phyloP scores from a whole-genome alignment of 2,113 vertebrate species.

The Eolophus roseicapilla region DNA sequence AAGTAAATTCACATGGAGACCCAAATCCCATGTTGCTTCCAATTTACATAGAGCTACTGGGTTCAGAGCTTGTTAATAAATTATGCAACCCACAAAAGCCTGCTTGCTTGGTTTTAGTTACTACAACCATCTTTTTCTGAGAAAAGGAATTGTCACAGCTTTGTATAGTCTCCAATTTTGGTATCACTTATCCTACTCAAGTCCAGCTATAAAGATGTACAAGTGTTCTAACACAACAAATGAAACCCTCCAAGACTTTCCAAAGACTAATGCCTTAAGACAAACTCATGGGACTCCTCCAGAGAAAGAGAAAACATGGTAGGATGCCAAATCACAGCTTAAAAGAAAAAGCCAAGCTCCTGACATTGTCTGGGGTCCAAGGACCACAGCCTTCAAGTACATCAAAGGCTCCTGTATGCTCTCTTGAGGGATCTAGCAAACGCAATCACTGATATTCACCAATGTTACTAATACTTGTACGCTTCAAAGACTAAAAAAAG shows the following conservation, averaged over 20 bases:
- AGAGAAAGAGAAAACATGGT: not conserved
- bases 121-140: not conserved
- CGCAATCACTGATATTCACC: conserved; percentile 20
- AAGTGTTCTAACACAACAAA: not conserved
- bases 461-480: not conserved
- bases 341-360: conserved; percentile 22
- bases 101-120: not conserved
- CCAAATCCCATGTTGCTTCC: not conserved
- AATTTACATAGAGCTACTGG: conserved; percentile 21
- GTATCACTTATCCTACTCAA: not conserved
- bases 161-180: not conserved
- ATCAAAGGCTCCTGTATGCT: conserved; percentile 45
- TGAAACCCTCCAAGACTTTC: not conserved
- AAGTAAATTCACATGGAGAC: not conserved
- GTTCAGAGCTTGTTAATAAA: conserved; percentile 49
- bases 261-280: not conserved
- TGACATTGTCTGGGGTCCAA: conserved; percentile 9
- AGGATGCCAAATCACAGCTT: not conserved
- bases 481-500: conserved; percentile 20
- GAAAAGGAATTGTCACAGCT: not conserved
- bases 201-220: not conserved
- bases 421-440: not conserved
- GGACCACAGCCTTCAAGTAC: conserved; percentile 36
- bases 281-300: not conserved
- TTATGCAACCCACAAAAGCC: conserved; percentile 43